Conservation (phyloP, 2,888 invertebrate genomes). For the Linnaemya vulpina region DNA sequence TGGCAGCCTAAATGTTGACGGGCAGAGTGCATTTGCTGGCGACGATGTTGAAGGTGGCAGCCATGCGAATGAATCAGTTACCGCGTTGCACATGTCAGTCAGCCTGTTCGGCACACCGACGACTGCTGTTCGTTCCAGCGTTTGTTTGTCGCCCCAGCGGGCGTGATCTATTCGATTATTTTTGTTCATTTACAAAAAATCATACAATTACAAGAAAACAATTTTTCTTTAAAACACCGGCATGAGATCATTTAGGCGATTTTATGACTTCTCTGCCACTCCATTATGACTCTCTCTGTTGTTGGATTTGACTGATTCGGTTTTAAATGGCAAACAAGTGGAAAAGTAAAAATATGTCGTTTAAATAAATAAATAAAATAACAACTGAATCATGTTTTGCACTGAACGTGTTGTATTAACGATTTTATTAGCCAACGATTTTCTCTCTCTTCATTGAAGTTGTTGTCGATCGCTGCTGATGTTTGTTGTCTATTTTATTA, state of each 20-base stretch:
- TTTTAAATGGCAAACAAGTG: conserved; percentile 26
- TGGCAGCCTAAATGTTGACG: conserved; percentile 29
- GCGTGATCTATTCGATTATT: conserved; percentile 60
- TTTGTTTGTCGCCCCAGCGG: conserved; percentile 35
- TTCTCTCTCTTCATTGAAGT: background rate
- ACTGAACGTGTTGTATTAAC: conserved; percentile 64
- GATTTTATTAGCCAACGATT: conserved; percentile 59
- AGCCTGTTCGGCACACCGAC: background rate
- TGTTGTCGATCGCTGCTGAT: conserved; percentile 17
- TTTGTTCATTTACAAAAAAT: background rate
- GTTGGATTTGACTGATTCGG: conserved; percentile 56
- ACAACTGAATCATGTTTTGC: conserved; percentile 40
- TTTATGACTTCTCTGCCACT: background rate
- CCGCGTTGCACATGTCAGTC: background rate
- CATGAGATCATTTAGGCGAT: conserved; percentile 58
- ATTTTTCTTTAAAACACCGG: conserved; percentile 23
- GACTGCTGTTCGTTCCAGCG: conserved; percentile 10
- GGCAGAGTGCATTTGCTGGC: background rate
- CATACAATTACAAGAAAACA: conserved; percentile 20
- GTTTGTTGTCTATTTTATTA: background rate
- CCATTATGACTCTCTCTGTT: conserved; percentile 18
- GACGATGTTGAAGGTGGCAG: conserved; percentile 36
- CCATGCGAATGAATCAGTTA: conserved; percentile 27
- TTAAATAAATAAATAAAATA: conserved; percentile 15
- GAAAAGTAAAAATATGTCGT: background rate